These are phyloP conservation scores for Argyrosomus regius DNA, from an alignment of 2,797 vertebrate genomes.

Conservation along the genomic window DNA sequence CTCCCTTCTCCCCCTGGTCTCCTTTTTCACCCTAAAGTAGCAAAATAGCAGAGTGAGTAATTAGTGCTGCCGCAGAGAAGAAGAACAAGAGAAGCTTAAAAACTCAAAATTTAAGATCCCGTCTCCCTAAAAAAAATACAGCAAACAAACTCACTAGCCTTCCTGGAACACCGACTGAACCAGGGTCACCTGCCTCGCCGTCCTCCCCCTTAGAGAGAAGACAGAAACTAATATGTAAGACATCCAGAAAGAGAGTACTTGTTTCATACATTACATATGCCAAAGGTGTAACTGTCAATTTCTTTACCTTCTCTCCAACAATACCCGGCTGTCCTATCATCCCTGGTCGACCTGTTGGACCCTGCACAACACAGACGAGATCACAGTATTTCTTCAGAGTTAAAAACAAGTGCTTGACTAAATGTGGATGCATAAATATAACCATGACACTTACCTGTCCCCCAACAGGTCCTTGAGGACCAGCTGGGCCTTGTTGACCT, in stretches of 20 bases:
- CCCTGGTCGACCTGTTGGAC: conserved; percentile 83
- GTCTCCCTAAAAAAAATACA: not conserved
- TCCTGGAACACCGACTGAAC: conserved; percentile 90
- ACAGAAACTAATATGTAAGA: not conserved
- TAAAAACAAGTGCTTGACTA: not conserved
- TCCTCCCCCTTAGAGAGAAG: conserved; percentile 90
- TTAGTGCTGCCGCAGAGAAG: not conserved
- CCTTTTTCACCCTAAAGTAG: conserved; percentile 91
- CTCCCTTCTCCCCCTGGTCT: conserved; percentile 96
- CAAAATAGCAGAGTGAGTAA: conserved; percentile 7
- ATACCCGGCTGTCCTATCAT: conserved; percentile 93
- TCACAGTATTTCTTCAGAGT: conserved; percentile 1
- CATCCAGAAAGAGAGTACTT: not conserved
- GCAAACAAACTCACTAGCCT: conserved; percentile 85
- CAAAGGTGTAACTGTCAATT: not conserved
- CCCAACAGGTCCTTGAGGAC: conserved; percentile 90
- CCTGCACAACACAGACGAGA: conserved; percentile 68
- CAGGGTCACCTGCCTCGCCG: conserved; percentile 95
- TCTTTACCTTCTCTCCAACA: conserved; percentile 94
- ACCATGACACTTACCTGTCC: conserved; percentile 75
- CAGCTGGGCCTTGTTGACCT: conserved; percentile 91
- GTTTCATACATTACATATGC: not conserved
- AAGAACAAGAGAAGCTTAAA: not conserved
- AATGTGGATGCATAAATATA: not conserved
- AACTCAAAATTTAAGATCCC: not conserved